phyloP scores from a whole-genome alignment of 1,140 invertebrate species.

The Ctenoplectra terminalis region DNA sequence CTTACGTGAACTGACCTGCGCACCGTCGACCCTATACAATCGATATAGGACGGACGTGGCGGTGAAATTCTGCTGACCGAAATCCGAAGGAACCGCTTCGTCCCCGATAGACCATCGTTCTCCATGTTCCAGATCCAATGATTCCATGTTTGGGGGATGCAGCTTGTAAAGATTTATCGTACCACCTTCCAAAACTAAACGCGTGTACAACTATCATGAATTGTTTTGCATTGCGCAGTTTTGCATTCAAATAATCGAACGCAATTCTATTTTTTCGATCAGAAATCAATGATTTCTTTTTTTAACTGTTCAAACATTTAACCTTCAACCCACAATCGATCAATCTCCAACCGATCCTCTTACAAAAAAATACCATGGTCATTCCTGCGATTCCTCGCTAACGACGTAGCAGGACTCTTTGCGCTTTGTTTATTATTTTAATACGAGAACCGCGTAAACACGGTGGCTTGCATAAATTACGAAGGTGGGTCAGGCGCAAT shows the following conservation, averaged over 20 bases:
- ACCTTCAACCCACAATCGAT: neutral
- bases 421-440: conserved; percentile 53
- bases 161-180: too few species aligned
- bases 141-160: neutral
- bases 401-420: neutral
- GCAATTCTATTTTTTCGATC: neutral
- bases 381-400: neutral
- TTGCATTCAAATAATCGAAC: too few species aligned
- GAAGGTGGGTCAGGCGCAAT: conserved; percentile 43
- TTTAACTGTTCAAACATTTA: neutral
- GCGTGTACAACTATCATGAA: too few species aligned
- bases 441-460: conserved; percentile 6
- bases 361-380: too few species aligned
- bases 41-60: conserved; percentile 47
- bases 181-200: too few species aligned
- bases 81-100: conserved; percentile 45
- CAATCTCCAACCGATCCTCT: neutral
- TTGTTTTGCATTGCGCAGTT: too few species aligned
- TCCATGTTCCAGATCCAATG: conserved; percentile 24
- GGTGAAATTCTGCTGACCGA: conserved; percentile 53
- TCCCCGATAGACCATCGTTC: neutral
- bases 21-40: conserved; percentile 46
- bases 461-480: conserved; percentile 51
- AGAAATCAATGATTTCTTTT: neutral
- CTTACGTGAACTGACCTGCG: conserved; percentile 67